Evolutionary conservation across 2,797 vertebrate genomes (phyloP).

Genomic region (Mycteria americana): DNA sequence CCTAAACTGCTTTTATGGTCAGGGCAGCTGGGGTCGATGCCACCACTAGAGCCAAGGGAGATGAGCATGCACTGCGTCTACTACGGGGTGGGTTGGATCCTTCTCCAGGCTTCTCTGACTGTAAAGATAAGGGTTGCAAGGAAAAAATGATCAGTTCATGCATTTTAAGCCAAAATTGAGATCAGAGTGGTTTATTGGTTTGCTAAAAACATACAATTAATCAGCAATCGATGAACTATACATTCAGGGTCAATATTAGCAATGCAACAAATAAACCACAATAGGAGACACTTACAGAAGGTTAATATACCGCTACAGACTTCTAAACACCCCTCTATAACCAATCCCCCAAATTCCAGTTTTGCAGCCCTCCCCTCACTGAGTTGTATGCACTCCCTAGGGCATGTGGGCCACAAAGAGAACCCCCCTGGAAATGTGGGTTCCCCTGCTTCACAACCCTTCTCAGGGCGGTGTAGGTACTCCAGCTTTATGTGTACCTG

Average conservation of each 20-base stretch:
- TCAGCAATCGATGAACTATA: neutral
- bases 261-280: neutral
- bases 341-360: neutral
- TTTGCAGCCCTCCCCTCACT: neutral
- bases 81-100: accelerated
- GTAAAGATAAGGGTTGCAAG: neutral
- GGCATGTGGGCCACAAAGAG: neutral
- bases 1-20: neutral
- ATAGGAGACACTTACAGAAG: neutral
- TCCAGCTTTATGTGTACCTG: neutral
- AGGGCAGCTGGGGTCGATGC: neutral
- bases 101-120: neutral
- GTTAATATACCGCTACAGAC: neutral
- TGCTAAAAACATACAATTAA: neutral
- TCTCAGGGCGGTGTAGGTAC: neutral
- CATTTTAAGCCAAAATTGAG: neutral
- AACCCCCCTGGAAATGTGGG: neutral
- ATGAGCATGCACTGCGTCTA: neutral
- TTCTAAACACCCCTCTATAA: neutral
- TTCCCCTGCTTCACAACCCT: neutral
- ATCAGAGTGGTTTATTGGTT: neutral
- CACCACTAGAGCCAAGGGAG: neutral
- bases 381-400: neutral
- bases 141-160: neutral
- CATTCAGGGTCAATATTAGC: neutral